phyloP scores from a whole-genome alignment of 2,888 invertebrate species.

The Smittia aterrima region DNA sequence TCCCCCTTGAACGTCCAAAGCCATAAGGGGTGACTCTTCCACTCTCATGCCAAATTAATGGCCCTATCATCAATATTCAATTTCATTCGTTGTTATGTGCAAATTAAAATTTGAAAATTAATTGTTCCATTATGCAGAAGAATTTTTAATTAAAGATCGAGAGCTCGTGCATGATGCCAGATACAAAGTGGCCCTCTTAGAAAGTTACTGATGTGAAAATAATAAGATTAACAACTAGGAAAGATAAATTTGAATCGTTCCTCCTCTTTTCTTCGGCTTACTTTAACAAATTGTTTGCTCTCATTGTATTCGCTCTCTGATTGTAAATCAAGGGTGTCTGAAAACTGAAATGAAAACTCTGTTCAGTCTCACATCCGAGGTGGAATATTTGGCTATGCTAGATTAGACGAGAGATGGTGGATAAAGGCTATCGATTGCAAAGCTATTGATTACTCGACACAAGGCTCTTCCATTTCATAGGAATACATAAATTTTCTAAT shows the following conservation, averaged over 20 bases:
- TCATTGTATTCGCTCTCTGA: no score
- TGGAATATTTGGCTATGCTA: no score
- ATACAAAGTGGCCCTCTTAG: slow-evolving; percentile 29
- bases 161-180: neutral
- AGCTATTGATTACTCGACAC: no score
- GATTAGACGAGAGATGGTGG: no score
- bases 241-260: slow-evolving; percentile 29
- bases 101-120: slow-evolving; percentile 37
- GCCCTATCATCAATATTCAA: slow-evolving; percentile 41
- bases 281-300: no score
- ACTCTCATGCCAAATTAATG: slow-evolving; percentile 37
- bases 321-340: no score
- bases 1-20: neutral
- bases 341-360: no score
- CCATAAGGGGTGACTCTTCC: slow-evolving; percentile 22
- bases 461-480: no score
- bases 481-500: no score
- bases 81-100: slow-evolving; percentile 6
- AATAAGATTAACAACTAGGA: slow-evolving; percentile 28
- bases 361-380: no score
- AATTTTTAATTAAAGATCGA: slow-evolving; percentile 37
- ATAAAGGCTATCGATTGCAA: no score
- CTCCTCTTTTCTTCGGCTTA: no score
- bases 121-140: slow-evolving; percentile 34
- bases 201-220: slow-evolving; percentile 28